These are phyloP conservation scores for Hypocryptadius cinnamomeus DNA, from an alignment of 2,113 vertebrate species.

Conservation along the genomic window DNA sequence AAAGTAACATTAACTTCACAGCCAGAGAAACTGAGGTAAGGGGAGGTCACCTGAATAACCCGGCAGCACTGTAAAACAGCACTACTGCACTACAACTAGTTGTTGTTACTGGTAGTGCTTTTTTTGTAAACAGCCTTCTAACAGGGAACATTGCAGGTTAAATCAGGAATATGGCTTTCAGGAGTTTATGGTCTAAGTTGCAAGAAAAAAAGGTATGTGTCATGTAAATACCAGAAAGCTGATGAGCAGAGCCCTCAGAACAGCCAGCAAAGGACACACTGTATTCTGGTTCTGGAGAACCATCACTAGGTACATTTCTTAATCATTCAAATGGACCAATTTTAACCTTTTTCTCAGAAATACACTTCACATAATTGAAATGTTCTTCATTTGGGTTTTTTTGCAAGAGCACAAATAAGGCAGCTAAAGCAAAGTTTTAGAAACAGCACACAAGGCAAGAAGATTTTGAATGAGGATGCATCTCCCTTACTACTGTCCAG, in stretches of 20 bases:
- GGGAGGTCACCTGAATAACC: neutral
- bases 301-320: neutral
- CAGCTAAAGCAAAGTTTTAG: neutral
- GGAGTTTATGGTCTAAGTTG: neutral
- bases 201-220: neutral
- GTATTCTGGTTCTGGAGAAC: neutral
- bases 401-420: neutral
- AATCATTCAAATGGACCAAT: neutral
- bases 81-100: neutral
- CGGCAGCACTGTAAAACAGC: neutral
- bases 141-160: neutral
- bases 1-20: neutral
- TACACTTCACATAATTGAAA: neutral
- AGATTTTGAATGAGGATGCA: neutral
- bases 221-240: neutral
- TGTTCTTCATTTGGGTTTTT: neutral
- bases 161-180: neutral
- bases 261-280: neutral
- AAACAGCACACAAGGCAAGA: neutral
- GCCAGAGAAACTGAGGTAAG: neutral
- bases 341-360: neutral
- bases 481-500: neutral
- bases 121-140: neutral
- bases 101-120: neutral
- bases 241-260: neutral